Evolutionary conservation across 2,113 vertebrate species (phyloP).

Genomic region (Dascyllus trimaculatus): DNA sequence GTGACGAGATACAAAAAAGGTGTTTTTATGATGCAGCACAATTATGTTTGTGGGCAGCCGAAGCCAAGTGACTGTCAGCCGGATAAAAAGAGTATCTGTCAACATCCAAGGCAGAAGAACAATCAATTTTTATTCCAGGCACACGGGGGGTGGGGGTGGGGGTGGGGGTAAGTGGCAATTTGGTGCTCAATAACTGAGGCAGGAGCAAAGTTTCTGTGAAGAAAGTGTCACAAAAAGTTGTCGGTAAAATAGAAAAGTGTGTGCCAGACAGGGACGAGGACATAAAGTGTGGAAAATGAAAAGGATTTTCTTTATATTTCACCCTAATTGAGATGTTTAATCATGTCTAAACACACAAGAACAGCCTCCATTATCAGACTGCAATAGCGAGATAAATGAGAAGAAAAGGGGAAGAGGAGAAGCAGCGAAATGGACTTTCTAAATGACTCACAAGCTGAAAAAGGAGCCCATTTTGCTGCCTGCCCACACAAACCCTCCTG

Average conservation of each 20-base stretch:
- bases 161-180: background rate
- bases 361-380: background rate
- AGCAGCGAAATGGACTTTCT: slow-evolving; percentile 3
- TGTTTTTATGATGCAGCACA: background rate
- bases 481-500: slow-evolving; percentile 49
- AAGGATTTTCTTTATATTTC: background rate
- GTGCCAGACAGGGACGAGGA: rapidly evolving
- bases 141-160: no score
- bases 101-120: background rate
- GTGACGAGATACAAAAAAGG: background rate
- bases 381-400: background rate
- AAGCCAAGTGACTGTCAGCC: background rate
- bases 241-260: background rate
- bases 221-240: background rate
- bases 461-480: slow-evolving; percentile 49
- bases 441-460: background rate
- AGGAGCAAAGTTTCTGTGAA: background rate
- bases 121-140: background rate
- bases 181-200: background rate
- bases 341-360: background rate
- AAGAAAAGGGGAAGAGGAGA: no score
- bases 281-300: no score
- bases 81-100: background rate
- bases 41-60: background rate
- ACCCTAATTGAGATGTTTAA: background rate